Conservation (phyloP, 2,113 vertebrate genomes). For the Neotragus moschatus region DNA sequence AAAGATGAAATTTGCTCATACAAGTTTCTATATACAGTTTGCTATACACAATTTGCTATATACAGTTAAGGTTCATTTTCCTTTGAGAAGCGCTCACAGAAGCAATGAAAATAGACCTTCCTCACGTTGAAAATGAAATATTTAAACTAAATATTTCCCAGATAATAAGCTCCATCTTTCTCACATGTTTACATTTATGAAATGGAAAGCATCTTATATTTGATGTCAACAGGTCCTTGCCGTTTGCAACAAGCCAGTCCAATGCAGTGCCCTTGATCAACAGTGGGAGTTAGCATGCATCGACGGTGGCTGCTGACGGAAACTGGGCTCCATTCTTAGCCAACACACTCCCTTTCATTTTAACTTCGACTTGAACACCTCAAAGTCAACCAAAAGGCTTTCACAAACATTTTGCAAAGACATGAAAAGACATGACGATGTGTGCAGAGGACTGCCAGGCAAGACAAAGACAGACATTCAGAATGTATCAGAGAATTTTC, state of each 20-base stretch:
- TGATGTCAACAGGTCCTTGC: background rate
- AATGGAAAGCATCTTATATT: background rate
- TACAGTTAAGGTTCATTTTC: background rate
- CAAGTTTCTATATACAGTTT: background rate
- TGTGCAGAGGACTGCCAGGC: background rate
- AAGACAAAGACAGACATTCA: background rate
- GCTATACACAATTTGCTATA: too few relatives aligned
- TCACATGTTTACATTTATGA: background rate
- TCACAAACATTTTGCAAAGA: background rate
- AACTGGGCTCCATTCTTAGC: background rate
- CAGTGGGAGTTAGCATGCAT: accelerated
- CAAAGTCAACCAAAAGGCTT: background rate
- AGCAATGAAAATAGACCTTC: background rate
- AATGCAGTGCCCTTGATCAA: accelerated
- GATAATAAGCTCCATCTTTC: background rate
- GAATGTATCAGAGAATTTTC: background rate
- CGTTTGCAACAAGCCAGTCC: background rate
- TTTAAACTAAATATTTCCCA: background rate
- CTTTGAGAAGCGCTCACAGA: background rate
- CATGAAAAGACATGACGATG: background rate
- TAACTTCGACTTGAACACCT: background rate
- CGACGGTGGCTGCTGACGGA: accelerated
- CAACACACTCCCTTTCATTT: background rate
- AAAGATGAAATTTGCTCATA: background rate
- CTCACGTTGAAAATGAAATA: background rate